Evolutionary conservation across 2,113 vertebrate species (phyloP).

Genomic region (Actenoides hombroni): DNA sequence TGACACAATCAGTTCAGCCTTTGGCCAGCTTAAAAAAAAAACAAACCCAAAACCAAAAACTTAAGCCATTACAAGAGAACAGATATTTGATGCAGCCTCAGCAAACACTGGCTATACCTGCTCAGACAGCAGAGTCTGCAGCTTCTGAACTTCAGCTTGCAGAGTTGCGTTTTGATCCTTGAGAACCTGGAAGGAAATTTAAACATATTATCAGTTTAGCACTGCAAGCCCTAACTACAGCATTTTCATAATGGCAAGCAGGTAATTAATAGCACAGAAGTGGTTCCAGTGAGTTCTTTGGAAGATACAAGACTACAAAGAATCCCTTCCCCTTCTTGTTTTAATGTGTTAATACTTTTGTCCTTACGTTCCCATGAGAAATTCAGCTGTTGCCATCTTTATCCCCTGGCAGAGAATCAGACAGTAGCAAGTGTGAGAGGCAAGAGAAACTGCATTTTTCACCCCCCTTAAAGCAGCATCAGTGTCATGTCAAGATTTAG

Average conservation of each 20-base stretch:
- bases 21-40: not conserved
- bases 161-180: constrained; percentile 75
- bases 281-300: not conserved
- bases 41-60: not conserved
- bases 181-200: constrained; percentile 70
- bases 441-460: not conserved
- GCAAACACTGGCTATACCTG: constrained; percentile 66
- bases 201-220: not conserved
- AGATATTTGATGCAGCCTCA: not conserved
- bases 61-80: not conserved
- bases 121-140: constrained; percentile 72
- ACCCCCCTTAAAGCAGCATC: not conserved
- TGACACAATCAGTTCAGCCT: not conserved
- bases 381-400: constrained; percentile 13
- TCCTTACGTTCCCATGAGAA: not conserved
- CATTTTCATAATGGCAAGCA: not conserved
- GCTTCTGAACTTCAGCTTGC: constrained; percentile 75
- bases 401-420: not conserved
- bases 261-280: not conserved
- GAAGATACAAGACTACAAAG: not conserved
- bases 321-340: not conserved
- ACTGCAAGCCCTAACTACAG: not conserved
- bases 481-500: not conserved
- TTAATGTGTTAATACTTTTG: not conserved
- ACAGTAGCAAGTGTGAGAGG: not conserved